Evolutionary conservation across 2,797 vertebrate species (phyloP).

Genomic region (Rhyacichthys aspro): DNA sequence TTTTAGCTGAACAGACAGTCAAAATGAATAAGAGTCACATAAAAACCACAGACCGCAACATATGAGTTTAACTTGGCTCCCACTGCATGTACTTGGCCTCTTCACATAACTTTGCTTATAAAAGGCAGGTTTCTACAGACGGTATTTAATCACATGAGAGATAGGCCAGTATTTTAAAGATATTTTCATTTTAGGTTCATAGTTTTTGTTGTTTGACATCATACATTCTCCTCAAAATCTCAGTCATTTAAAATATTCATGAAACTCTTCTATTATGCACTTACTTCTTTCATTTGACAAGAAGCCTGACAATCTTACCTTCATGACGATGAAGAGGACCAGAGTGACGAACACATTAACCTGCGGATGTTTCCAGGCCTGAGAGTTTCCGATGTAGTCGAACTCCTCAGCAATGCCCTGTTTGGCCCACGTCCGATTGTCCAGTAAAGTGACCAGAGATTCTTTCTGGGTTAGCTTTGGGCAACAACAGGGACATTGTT

Average conservation of each 20-base stretch:
- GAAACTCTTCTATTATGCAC: too few relatives aligned
- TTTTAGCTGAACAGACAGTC: slow-evolving; percentile 21
- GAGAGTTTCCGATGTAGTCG: slow-evolving; percentile 83
- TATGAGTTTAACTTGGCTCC: slow-evolving; percentile 8
- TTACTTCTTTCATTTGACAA: too few relatives aligned
- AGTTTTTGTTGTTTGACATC: too few relatives aligned
- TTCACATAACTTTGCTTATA: not conserved
- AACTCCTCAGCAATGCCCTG: slow-evolving; percentile 89
- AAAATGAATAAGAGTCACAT: slow-evolving; percentile 32
- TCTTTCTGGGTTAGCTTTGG: slow-evolving; percentile 94
- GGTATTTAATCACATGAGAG: not conserved
- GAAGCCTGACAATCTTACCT: slow-evolving; percentile 71
- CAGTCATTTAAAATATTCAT: too few relatives aligned
- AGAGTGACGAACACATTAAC: slow-evolving; percentile 93
- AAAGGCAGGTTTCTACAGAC: not conserved
- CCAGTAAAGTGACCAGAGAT: slow-evolving; percentile 90
- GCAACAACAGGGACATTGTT: slow-evolving; percentile 33
- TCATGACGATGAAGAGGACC: slow-evolving; percentile 95
- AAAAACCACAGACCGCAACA: slow-evolving; percentile 14
- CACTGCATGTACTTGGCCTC: not conserved
- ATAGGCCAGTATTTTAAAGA: too few relatives aligned
- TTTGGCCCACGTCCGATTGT: slow-evolving; percentile 94
- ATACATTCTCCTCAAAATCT: too few relatives aligned
- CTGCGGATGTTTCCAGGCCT: slow-evolving; percentile 91
- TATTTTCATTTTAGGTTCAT: too few relatives aligned